Conservation (phyloP, 1,140 invertebrate species). For the Calliphora vicina region DNA sequence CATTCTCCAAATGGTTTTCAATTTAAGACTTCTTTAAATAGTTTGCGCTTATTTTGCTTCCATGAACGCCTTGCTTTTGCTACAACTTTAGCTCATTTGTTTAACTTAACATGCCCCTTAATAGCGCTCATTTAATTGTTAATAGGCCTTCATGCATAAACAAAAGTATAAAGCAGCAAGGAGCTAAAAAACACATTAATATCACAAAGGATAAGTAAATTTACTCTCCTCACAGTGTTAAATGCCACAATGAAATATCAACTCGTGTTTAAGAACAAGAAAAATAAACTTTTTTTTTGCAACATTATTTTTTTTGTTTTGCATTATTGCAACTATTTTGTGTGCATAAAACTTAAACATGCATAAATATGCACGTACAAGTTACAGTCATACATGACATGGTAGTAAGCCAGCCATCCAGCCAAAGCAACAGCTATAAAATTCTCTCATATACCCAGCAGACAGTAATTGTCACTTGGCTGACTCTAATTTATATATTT, state of each 20-base stretch:
- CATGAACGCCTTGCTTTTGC: not conserved
- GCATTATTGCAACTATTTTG: not conserved
- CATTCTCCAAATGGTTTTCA: too few species aligned
- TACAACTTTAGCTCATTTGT: not conserved
- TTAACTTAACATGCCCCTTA: not conserved
- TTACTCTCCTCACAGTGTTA: not conserved
- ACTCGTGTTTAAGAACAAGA: not conserved
- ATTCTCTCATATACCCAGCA: not conserved
- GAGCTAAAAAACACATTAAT: not conserved
- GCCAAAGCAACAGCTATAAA: not conserved
- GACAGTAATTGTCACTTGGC: too few species aligned
- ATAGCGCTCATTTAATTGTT: not conserved
- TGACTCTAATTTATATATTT: too few species aligned
- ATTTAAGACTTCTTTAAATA: not conserved
- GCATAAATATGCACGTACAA: slow-evolving; percentile 1
- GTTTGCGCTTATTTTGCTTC: not conserved
- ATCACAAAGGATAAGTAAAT: not conserved
- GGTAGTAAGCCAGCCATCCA: not conserved
- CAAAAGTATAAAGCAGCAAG: not conserved
- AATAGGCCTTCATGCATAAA: slow-evolving; percentile 11
- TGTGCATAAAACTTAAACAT: not conserved
- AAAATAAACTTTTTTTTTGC: not conserved
- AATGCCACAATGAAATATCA: slow-evolving; percentile 6
- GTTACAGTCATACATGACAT: not conserved
- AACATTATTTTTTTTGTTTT: not conserved